phyloP scores from a whole-genome alignment of 2,888 invertebrate species.

The Spialia ferax region DNA sequence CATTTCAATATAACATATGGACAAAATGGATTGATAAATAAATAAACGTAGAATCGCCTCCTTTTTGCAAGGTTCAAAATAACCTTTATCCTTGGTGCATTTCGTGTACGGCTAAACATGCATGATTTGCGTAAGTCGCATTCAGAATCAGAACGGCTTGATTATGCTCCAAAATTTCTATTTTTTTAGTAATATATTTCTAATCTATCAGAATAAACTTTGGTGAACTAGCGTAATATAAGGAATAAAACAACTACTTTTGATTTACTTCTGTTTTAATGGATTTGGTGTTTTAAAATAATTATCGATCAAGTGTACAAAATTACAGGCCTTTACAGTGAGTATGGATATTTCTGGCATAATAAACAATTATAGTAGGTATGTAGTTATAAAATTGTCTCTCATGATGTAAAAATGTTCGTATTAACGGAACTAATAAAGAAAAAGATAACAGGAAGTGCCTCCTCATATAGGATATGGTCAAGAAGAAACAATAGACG shows the following conservation, averaged over 20 bases:
- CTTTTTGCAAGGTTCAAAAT: too few species aligned
- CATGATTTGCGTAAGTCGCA: too few species aligned
- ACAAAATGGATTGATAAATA: too few species aligned
- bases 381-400: slow-evolving; percentile 53
- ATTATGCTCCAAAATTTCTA: too few species aligned
- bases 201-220: not conserved
- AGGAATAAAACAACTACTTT: slow-evolving; percentile 64
- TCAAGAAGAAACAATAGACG: too few species aligned
- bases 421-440: slow-evolving; percentile 43
- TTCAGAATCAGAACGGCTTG: too few species aligned
- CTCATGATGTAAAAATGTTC: slow-evolving; percentile 64
- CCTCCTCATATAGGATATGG: too few species aligned
- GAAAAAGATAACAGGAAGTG: not conserved
- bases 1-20: too few species aligned
- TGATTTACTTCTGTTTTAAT: slow-evolving; percentile 73
- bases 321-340: slow-evolving; percentile 82
- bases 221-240: not conserved
- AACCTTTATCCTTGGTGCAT: too few species aligned
- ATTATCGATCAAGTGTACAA: slow-evolving; percentile 82
- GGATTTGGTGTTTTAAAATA: slow-evolving; percentile 81
- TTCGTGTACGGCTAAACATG: too few species aligned
- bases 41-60: too few species aligned
- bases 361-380: slow-evolving; percentile 59
- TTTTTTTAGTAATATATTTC: too few species aligned
- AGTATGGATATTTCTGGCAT: slow-evolving; percentile 71